Evolutionary conservation across 1,140 invertebrate genomes (phyloP), one percentile per base, ranked within the genome.

Genomic region (Phortica variegata): DNA sequence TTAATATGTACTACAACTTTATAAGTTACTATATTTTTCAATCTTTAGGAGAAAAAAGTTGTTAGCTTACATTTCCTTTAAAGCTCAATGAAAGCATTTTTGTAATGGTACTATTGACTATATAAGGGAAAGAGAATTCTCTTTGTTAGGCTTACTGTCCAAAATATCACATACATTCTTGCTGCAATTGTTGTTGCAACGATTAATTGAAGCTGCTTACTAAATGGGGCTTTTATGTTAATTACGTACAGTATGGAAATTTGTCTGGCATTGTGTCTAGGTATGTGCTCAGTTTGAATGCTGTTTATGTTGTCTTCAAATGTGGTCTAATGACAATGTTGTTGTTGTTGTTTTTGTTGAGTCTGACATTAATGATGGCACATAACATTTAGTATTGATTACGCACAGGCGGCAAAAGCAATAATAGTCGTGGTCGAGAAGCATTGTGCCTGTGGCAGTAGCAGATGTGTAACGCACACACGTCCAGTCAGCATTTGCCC

Each of bases 381-480:
- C 56, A 49, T 52, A 60, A 60, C 61, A 65, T 65, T 55, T 46
- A 51, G 40, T 53, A 65, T 65, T 66, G 62, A 66, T 66, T 66
- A 49, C 18, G 12, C 9, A 26, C 16, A 16, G 20, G 13, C n/a
- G n/a, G n/a, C n/a, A n/a, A n/a, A n/a, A n/a, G 10, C 23, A 26
- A 26, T 10, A 26, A 26, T 10, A 26, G 5, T 26, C 5, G 5
- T 26, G 10, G 10, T 6, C 10, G 23, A 26, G 10, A 26, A 26
- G 5, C 23, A 26, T 26, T n/a, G n/a, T n/a, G n/a, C n/a, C n/a
- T n/a, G n/a, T n/a, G 26, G 12, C 12, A 7, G 26, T 6, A 29
- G 6, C 26, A 29, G 6, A 29, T 12, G 12, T 15, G 19, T 44
- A 52, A 58, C 48, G 48, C 37, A 52, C 48, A 34, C 31, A 42